Evolutionary conservation across 2,113 vertebrate genomes (phyloP).

Genomic region (Hyaena hyaena): DNA sequence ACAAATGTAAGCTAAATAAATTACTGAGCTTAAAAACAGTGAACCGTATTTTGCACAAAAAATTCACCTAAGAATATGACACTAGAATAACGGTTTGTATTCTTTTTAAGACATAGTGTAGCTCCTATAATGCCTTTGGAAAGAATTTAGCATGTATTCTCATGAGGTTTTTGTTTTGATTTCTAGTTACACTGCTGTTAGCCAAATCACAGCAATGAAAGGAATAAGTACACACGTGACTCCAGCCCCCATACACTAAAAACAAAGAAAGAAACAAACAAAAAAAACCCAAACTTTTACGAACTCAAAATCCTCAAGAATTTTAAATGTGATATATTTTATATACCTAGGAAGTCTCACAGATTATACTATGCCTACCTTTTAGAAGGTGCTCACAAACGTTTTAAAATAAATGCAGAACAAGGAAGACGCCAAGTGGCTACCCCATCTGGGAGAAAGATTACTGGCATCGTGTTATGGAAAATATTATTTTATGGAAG

Average conservation of each 20-base stretch:
- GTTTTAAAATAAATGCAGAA: neutral
- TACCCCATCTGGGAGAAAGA: neutral
- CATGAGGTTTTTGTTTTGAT: neutral
- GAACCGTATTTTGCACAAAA: neutral
- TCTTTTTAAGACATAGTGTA: neutral
- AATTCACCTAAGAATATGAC: constrained; percentile 32
- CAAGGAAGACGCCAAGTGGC: neutral
- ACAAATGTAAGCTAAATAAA: constrained; percentile 43
- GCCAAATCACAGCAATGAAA: neutral
- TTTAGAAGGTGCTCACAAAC: neutral
- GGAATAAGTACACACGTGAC: neutral
- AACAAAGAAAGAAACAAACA: neutral
- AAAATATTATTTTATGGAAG: neutral
- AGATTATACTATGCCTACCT: neutral
- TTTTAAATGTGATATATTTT: neutral
- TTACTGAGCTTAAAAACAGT: constrained; percentile 18
- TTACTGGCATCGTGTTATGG: neutral
- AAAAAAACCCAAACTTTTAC: neutral
- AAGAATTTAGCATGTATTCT: neutral
- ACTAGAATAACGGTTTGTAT: constrained; percentile 20
- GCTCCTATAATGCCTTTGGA: neutral
- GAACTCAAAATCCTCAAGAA: constrained; percentile 9
- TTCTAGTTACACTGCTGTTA: neutral
- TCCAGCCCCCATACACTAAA: neutral
- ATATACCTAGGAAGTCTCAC: neutral